Evolutionary conservation across 2,888 invertebrate genomes (phyloP).

Genomic region (Laspeyria flexula): DNA sequence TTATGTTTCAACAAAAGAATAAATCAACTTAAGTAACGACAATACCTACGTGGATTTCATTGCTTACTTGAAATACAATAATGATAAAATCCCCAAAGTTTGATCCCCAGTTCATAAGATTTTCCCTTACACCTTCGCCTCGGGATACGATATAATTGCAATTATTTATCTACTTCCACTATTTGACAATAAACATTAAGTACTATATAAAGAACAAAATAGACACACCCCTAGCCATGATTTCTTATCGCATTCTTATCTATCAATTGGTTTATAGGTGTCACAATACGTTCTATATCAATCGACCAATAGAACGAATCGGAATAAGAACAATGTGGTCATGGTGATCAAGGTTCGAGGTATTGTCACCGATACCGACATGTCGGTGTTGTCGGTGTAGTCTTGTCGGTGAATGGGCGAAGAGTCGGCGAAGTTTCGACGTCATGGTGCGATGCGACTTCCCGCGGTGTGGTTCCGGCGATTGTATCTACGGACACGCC

Average conservation of each 20-base stretch:
- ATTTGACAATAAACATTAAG: no score
- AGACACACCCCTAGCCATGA: neutral
- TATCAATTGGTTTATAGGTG: constrained; percentile 19
- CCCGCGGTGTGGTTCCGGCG: constrained; percentile 77
- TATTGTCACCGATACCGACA: constrained; percentile 33
- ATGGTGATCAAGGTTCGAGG: constrained; percentile 52
- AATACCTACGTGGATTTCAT: no score
- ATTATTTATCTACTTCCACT: no score
- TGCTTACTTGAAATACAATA: no score
- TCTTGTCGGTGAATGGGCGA: constrained; percentile 34
- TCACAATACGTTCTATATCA: constrained; percentile 35
- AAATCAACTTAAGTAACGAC: no score
- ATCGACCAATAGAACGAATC: constrained; percentile 43
- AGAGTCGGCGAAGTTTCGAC: constrained; percentile 40
- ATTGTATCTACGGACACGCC: constrained; percentile 68
- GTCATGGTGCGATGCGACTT: constrained; percentile 46
- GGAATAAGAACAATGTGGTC: constrained; percentile 63
- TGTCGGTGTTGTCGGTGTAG: constrained; percentile 23
- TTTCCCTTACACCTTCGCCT: no score
- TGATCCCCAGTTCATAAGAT: no score
- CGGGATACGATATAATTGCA: no score
- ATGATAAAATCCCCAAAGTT: no score
- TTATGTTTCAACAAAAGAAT: no score
- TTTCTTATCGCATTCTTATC: neutral
- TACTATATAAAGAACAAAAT: neutral